Evolutionary conservation across 2,113 vertebrate genomes (phyloP).

Genomic region (Phylloscopus trochiloides): DNA sequence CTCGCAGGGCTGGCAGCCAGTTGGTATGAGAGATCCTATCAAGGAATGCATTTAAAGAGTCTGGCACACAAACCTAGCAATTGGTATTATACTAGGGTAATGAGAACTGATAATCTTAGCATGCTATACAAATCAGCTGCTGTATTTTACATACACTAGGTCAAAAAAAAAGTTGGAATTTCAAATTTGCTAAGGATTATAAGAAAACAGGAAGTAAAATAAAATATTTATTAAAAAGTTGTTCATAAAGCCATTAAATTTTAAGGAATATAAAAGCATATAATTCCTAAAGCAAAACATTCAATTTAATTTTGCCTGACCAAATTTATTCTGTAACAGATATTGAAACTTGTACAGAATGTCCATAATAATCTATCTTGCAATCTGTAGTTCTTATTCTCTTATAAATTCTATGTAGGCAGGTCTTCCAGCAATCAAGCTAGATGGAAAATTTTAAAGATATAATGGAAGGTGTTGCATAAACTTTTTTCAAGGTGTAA

Average conservation of each 20-base stretch:
- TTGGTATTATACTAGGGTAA: background rate
- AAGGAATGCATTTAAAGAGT: background rate
- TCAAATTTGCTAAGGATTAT: background rate
- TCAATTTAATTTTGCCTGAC: background rate
- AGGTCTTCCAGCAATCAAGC: background rate
- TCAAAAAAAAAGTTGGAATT: background rate
- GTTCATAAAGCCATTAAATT: background rate
- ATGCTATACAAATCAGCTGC: background rate
- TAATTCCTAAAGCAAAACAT: background rate
- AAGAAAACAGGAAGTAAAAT: background rate
- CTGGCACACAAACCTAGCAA: background rate
- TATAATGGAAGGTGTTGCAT: background rate
- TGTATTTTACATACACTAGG: background rate
- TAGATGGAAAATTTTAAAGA: background rate
- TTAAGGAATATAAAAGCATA: background rate
- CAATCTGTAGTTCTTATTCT: background rate
- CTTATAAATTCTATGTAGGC: background rate
- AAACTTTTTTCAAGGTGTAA: background rate
- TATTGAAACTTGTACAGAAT: background rate
- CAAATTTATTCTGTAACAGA: background rate
- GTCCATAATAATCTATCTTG: background rate
- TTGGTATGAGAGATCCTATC: background rate
- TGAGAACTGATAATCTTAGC: background rate
- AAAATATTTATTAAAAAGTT: background rate
- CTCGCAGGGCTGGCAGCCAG: fast-evolving